Percentiles rank a stretch among this genome's conserved stretches.
These are phyloP conservation scores for Leucoraja ocellata DNA, from an alignment of 2,797 vertebrate species.

Conservation along the genomic window DNA sequence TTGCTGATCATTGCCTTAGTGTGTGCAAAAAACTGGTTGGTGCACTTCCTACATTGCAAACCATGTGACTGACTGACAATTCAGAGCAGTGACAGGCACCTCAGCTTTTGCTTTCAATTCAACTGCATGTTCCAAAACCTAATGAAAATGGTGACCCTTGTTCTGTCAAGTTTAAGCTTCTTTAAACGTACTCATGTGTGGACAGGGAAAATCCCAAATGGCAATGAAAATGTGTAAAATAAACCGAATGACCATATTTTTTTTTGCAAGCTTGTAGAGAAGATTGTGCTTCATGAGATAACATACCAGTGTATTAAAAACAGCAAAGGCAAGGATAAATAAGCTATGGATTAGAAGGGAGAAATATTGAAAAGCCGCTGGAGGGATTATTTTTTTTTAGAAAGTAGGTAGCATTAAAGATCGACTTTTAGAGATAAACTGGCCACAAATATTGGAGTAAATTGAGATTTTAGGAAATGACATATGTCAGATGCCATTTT, in stretches of 20 bases:
- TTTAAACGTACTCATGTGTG: not conserved
- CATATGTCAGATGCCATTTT: not conserved
- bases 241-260: not conserved
- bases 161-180: not conserved
- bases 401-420: not conserved
- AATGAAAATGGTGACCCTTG: not conserved
- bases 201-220: not conserved
- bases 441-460: not conserved
- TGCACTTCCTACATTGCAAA: not conserved
- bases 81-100: not conserved
- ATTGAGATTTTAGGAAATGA: not conserved
- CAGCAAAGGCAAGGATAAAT: not conserved
- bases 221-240: conserved; percentile 8
- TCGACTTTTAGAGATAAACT: not conserved
- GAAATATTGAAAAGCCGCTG: not conserved
- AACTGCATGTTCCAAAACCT: not conserved
- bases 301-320: not conserved
- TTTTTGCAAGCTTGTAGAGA: not conserved
- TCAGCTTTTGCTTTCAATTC: not conserved
- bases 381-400: not conserved
- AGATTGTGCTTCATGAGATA: not conserved
- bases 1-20: not conserved
- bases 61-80: not conserved
- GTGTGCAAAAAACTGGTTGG: not conserved
- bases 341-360: not conserved